These are phyloP conservation scores for Melieria picta DNA, from an alignment of 2,888 invertebrate species.

Conservation along the genomic window DNA sequence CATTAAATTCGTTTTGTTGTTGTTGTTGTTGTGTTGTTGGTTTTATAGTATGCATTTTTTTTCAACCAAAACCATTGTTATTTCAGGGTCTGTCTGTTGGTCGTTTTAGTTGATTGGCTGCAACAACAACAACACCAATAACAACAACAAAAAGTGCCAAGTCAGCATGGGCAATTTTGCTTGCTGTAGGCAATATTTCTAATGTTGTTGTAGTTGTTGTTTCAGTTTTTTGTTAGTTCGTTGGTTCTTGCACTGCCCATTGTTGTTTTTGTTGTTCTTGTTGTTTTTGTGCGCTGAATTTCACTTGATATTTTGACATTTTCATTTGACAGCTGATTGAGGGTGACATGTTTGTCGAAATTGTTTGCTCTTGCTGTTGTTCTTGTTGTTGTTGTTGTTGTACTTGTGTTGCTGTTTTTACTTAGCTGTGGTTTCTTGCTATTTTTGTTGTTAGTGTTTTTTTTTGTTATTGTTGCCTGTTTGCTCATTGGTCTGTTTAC, in stretches of 20 bases:
- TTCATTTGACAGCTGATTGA: conserved; percentile 47
- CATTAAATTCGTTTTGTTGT: too few relatives aligned
- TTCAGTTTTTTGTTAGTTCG: background rate
- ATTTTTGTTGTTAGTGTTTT: too few relatives aligned
- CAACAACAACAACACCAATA: too few relatives aligned
- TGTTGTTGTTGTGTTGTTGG: too few relatives aligned
- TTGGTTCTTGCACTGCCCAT: background rate
- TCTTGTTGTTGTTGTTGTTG: background rate
- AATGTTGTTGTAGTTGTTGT: background rate
- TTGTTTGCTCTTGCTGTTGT: background rate
- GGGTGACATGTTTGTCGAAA: conserved; percentile 41
- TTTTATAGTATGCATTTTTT: too few relatives aligned
- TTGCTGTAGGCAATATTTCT: background rate
- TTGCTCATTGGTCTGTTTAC: background rate
- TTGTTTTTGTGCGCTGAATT: background rate
- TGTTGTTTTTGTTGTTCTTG: background rate
- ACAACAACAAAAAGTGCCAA: too few relatives aligned
- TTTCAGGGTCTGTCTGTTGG: too few relatives aligned
- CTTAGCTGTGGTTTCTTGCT: background rate
- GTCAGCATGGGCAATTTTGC: background rate
- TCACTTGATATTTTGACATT: conserved; percentile 42
- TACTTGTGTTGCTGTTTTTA: background rate
- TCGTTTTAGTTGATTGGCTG: too few relatives aligned
- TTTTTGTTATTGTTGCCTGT: background rate
- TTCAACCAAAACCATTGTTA: too few relatives aligned